Percentiles rank a stretch among this genome's conserved stretches.
phyloP scores from a whole-genome alignment of 1,140 invertebrate genomes.

The Sesamia nonagrioides region DNA sequence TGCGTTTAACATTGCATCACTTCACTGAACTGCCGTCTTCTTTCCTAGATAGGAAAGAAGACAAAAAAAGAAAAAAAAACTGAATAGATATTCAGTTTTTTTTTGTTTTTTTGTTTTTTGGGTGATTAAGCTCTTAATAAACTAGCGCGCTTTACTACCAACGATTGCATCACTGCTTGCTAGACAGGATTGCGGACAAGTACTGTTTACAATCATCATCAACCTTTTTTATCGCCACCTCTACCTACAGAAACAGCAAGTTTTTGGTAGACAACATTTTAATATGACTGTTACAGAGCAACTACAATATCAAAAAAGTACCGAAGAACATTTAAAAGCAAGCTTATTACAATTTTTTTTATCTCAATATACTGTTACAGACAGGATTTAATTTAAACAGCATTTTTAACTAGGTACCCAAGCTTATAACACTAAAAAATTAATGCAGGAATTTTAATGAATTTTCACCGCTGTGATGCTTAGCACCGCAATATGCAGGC shows the following conservation, averaged over 20 bases:
- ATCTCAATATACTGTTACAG: neutral
- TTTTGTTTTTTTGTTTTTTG: too few species aligned
- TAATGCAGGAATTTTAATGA: slow-evolving; percentile 35
- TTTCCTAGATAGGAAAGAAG: too few species aligned
- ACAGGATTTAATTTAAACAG: slow-evolving; percentile 9
- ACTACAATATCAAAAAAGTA: neutral
- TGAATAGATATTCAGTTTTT: too few species aligned
- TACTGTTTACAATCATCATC: too few species aligned
- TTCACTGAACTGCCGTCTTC: too few species aligned
- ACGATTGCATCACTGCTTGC: too few species aligned
- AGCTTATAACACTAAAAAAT: slow-evolving; percentile 21
- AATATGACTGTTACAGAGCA: slow-evolving; percentile 1
- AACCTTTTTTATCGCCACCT: too few species aligned
- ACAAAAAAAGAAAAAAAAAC: too few species aligned
- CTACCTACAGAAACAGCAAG: neutral
- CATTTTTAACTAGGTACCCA: slow-evolving; percentile 9
- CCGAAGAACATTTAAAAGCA: neutral
- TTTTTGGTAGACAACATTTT: neutral
- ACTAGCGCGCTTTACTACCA: too few species aligned
- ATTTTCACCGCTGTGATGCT: neutral
- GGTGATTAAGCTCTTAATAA: too few species aligned
- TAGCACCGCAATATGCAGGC: slow-evolving; percentile 1
- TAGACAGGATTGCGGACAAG: too few species aligned
- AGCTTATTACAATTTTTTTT: neutral
- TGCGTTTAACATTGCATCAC: too few species aligned